phyloP scores from a whole-genome alignment of 35 echinoderm and acorn worm genomes.

The Heliocidaris erythrogramma region DNA sequence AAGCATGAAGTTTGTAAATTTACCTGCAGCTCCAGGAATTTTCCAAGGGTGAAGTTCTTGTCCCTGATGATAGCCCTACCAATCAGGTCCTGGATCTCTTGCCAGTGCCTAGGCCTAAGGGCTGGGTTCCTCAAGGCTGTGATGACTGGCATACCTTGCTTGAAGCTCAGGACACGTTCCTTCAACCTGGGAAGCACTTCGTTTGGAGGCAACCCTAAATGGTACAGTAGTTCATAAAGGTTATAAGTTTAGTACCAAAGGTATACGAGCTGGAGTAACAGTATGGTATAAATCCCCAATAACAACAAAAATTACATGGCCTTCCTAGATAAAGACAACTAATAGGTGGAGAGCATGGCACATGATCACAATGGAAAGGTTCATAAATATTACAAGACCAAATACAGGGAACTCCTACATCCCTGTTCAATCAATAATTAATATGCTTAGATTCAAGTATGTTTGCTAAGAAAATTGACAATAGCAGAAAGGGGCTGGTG shows the following conservation, averaged over 20 bases:
- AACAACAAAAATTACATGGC: no score
- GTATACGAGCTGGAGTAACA: background rate
- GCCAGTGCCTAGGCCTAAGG: constrained; percentile 87
- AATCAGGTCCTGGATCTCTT: constrained; percentile 97
- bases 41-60: constrained; percentile 98
- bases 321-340: no score
- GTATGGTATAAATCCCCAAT: no score
- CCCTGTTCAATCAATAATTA: no score
- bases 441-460: no score
- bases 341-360: no score
- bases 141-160: constrained; percentile 97
- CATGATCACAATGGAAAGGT: no score
- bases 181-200: constrained; percentile 92
- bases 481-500: no score
- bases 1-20: no score
- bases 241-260: background rate
- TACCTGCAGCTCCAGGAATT: constrained; percentile 91
- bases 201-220: constrained; percentile 88
- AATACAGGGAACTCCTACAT: no score
- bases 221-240: background rate
- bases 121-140: constrained; percentile 87
- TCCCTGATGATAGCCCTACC: constrained; percentile 92
- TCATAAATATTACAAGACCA: no score
- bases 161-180: constrained; percentile 90
- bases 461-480: no score